A percentile compares a stretch with the other conserved stretches of the same genome.
These are phyloP conservation scores for Pagrus major DNA, from an alignment of 2,113 vertebrate species.

Conservation along the genomic window DNA sequence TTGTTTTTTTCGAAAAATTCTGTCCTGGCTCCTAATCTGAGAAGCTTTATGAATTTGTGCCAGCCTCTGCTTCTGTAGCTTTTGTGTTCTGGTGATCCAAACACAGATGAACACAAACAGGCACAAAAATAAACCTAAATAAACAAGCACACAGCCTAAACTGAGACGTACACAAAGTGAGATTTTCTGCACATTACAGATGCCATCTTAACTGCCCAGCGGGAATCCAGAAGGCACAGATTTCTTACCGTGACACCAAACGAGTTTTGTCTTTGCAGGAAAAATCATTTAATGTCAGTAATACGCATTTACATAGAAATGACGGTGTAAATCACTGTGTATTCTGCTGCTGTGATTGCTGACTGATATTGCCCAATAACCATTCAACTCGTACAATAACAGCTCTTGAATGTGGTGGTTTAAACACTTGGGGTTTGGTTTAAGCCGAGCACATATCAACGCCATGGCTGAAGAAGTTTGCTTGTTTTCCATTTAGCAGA, in stretches of 20 bases:
- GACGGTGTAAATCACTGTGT: not conserved
- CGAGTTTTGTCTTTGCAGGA: slow-evolving; percentile 13
- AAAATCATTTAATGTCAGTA: slow-evolving; percentile 13
- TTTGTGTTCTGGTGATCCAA: slow-evolving; percentile 52
- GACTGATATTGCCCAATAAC: slow-evolving; percentile 20
- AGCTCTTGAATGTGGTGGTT: slow-evolving; percentile 17
- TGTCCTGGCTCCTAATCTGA: slow-evolving; percentile 56
- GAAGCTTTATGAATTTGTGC: slow-evolving; percentile 48
- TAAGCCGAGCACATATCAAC: not conserved
- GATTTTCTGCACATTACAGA: slow-evolving; percentile 16
- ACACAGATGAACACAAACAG: slow-evolving; percentile 27
- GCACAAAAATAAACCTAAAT: not conserved
- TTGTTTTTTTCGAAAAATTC: slow-evolving; percentile 41
- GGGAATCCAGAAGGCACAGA: slow-evolving; percentile 9
- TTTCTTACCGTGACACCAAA: slow-evolving; percentile 17
- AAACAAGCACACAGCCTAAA: not conserved
- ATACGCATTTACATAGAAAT: slow-evolving; percentile 42
- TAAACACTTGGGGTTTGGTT: not conserved
- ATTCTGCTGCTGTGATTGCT: slow-evolving; percentile 17
- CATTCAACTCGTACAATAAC: slow-evolving; percentile 17
- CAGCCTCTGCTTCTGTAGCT: slow-evolving; percentile 35
- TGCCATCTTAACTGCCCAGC: not conserved
- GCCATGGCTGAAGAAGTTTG: not conserved
- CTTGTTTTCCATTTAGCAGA: not conserved
- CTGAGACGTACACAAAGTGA: not conserved